phyloP scores from a whole-genome alignment of 2,113 vertebrate species.

The Neofelis nebulosa region DNA sequence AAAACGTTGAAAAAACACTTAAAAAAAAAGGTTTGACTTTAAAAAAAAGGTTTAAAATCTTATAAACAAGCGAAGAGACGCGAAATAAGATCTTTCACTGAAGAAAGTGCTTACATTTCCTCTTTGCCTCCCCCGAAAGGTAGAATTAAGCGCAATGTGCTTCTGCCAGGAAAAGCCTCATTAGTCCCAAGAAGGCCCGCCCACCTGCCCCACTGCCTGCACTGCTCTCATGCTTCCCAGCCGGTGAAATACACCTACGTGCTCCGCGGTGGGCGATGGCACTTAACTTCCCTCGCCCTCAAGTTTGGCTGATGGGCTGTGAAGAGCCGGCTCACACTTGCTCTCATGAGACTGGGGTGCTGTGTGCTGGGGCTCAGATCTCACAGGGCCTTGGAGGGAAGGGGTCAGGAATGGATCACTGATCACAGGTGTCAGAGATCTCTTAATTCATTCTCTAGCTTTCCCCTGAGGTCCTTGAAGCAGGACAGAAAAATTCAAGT shows the following conservation, averaged over 20 bases:
- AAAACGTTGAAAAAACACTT: too few relatives aligned
- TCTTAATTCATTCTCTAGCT: neutral
- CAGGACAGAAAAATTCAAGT: neutral
- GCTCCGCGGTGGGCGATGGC: rapidly evolving
- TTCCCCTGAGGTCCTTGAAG: neutral
- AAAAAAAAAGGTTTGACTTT: neutral
- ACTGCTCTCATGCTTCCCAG: neutral
- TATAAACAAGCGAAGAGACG: neutral
- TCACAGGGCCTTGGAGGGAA: neutral
- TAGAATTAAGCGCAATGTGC: neutral
- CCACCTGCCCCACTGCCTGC: neutral
- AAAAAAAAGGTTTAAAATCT: neutral
- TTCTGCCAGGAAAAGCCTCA: neutral
- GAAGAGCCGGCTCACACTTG: neutral
- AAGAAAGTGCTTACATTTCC: neutral
- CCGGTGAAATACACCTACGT: neutral
- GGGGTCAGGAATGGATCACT: neutral
- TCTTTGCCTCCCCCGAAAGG: neutral
- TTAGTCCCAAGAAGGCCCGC: neutral
- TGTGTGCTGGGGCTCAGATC: neutral
- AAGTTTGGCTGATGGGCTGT: neutral
- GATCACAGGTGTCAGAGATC: neutral
- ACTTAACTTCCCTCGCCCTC: neutral
- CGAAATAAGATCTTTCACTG: neutral
- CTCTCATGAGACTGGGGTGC: neutral